Evolutionary conservation across 2,888 invertebrate genomes (phyloP).

Genomic region (Drosophila anomalata): DNA sequence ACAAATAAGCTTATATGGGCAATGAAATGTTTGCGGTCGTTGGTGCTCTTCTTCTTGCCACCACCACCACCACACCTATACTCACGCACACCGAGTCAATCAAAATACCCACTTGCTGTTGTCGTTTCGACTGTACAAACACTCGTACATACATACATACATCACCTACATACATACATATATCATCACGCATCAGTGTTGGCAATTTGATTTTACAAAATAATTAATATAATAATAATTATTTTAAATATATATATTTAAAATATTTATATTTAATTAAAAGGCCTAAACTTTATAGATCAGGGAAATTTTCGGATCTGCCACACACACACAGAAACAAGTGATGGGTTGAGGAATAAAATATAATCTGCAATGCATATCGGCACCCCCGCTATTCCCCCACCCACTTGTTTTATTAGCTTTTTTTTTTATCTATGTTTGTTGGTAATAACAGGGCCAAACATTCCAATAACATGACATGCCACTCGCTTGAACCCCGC

Average conservation of each 20-base stretch:
- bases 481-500: conserved; percentile 46
- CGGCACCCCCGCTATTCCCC: conserved; percentile 9
- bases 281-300: not conserved
- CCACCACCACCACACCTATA: conserved; percentile 50
- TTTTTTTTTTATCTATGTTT: conserved; percentile 40
- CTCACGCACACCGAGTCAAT: conserved; percentile 43
- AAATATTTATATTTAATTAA: not conserved
- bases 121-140: conserved; percentile 46
- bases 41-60: conserved; percentile 67
- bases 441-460: conserved; percentile 45
- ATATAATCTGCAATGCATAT: conserved; percentile 60
- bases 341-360: conserved; percentile 47
- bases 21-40: conserved; percentile 70
- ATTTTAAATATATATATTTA: not conserved
- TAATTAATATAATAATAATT: not conserved
- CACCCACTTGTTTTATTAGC: not conserved
- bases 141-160: conserved; percentile 27
- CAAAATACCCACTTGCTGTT: conserved; percentile 71
- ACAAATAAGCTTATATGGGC: conserved; percentile 65
- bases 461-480: conserved; percentile 72
- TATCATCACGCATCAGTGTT: conserved; percentile 10
- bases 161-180: conserved; percentile 11
- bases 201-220: not conserved
- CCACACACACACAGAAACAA: not conserved
- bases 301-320: not conserved